Base-by-base conservation (phyloP, 1,140 invertebrate genomes). In the Cyphomyrmex costatus region DNA sequence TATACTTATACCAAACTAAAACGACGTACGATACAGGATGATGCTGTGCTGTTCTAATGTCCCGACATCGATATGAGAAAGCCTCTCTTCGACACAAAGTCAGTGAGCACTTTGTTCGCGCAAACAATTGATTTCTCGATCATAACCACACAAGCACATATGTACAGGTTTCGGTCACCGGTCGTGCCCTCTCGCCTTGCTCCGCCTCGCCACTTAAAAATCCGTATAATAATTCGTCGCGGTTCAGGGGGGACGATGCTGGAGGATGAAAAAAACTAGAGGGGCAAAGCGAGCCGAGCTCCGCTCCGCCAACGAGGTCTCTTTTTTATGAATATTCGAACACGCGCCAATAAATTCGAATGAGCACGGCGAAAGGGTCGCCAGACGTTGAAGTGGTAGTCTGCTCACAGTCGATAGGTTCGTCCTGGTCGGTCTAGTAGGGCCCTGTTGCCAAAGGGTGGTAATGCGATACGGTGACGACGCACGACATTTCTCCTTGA, bases 341-440 rank as follows among this genome's bases (percentile, higher is more conserved):
- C 92, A 94, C 94, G 94, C 94, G 93, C 93, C 94, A 95, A 94
- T 94, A 95, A 95, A 93, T 95, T 93, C 92, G 93, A 95, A 95
- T 95, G 92, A 89, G 93, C 91, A 92, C 90, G 92, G 93, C 92
- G 92, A 93, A 92, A 93, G 93, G 92, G 93, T 94, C 93, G 93
- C 87, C 86, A 86, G 91, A 93, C 93, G 93, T 73, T 95, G 92
- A 94, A 95, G 94, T 95, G 93, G 93, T 93, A 91, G 91, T 89
- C 86, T 88, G 91, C 90, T 89, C 89, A 73, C 90, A 89, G 91
- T 93, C 91, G 91, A 92, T 92, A 88, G 87, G 68, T 88, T 92
- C 89, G 88, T 85, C 79, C 74, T 83, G 68, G 86, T 88, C 84
- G 88, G 80, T 85, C 89, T 88, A 85, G 89, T 87, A 88, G 89